A percentile compares a stretch with the other conserved stretches of the same genome.
These are phyloP conservation scores for Taphrorychus bicolor DNA, from an alignment of 2,888 invertebrate genomes.

Conservation along the genomic window DNA sequence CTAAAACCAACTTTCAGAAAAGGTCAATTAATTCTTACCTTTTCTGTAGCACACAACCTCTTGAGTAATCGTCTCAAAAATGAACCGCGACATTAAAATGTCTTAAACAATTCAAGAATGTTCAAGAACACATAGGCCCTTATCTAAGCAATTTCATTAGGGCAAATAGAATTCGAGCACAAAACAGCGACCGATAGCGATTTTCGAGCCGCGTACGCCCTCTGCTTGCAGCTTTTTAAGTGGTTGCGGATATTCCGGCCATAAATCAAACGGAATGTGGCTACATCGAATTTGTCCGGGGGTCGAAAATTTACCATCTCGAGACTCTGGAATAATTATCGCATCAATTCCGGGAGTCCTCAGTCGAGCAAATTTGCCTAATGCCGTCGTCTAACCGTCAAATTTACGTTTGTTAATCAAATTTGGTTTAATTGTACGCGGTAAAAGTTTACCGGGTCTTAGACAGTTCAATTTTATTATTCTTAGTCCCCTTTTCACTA, in stretches of 20 bases:
- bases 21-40: too few species aligned
- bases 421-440: constrained; percentile 4
- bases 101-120: too few species aligned
- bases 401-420: constrained; percentile 10
- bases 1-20: too few species aligned
- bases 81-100: too few species aligned
- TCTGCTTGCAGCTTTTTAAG: constrained; percentile 3
- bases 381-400: neutral
- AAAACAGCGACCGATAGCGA: constrained; percentile 24
- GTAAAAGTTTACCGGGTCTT: constrained; percentile 6
- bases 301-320: neutral
- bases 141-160: too few species aligned
- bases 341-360: neutral
- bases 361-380: neutral
- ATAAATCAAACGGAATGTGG: neutral
- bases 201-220: constrained; percentile 12
- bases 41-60: too few species aligned
- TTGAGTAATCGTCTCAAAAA: too few species aligned
- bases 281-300: constrained; percentile 3
- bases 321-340: neutral
- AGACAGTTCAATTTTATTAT: constrained; percentile 23
- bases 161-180: constrained; percentile 14
- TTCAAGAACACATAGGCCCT: too few species aligned
- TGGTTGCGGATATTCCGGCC: constrained; percentile 4
- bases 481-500: neutral